Conservation (phyloP, 1,140 invertebrate genomes). For the Parapsyche elsis region DNA sequence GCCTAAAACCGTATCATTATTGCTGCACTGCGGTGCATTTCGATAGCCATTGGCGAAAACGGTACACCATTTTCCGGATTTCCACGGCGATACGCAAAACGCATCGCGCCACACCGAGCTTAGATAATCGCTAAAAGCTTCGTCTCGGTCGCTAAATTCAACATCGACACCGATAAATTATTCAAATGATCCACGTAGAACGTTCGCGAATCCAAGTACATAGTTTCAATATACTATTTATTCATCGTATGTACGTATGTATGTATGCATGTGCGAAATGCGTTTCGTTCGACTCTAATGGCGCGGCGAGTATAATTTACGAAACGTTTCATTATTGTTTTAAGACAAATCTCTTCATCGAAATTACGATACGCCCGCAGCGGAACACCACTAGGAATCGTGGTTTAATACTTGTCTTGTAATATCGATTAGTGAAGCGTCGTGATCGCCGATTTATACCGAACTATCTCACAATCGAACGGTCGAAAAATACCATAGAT, state of each 20-base stretch:
- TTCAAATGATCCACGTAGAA: too few relatives aligned
- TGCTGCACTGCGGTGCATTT: neutral
- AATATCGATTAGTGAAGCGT: slow-evolving; percentile 41
- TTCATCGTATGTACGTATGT: neutral
- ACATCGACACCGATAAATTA: too few relatives aligned
- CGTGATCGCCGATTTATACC: slow-evolving; percentile 39
- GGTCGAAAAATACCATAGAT: slow-evolving; percentile 21
- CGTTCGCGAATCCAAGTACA: too few relatives aligned
- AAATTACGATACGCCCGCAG: slow-evolving; percentile 28
- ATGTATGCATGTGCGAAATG: neutral
- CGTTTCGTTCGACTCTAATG: neutral
- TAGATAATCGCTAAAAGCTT: slow-evolving; percentile 19
- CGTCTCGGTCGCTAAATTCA: too few relatives aligned
- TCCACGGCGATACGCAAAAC: neutral
- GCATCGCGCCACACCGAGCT: neutral
- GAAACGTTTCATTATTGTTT: slow-evolving; percentile 20
- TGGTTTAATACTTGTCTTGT: slow-evolving; percentile 28
- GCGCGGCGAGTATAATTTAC: too few relatives aligned
- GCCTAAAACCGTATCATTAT: slow-evolving; percentile 9
- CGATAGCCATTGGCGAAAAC: slow-evolving; percentile 13
- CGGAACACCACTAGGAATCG: slow-evolving; percentile 17
- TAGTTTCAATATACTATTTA: too few relatives aligned
- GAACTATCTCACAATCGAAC: slow-evolving; percentile 31
- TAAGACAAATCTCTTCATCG: slow-evolving; percentile 27
- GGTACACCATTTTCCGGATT: neutral